Conservation (phyloP, 2,888 invertebrate species). For the Eurytoma adleriae region DNA sequence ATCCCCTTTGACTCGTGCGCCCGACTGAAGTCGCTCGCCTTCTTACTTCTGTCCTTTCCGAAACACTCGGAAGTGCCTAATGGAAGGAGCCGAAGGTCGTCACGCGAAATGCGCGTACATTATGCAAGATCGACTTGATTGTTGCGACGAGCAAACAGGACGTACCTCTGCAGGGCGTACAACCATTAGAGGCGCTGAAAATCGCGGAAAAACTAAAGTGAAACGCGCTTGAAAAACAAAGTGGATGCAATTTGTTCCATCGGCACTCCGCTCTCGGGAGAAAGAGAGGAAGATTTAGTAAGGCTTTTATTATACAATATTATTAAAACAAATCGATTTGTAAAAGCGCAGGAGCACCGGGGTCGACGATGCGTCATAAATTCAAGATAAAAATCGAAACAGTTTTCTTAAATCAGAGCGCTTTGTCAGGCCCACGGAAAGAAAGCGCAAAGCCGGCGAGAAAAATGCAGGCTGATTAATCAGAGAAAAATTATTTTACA, state of each 20-base stretch:
- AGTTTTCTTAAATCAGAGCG: background rate
- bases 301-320: too few species aligned
- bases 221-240: too few species aligned
- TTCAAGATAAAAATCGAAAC: background rate
- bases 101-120: slow-evolving; percentile 54
- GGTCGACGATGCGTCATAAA: background rate
- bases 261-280: too few species aligned
- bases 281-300: too few species aligned
- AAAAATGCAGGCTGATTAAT: slow-evolving; percentile 49
- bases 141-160: too few species aligned
- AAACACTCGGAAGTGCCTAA: slow-evolving; percentile 36
- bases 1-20: slow-evolving; percentile 29
- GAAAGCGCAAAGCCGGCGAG: background rate
- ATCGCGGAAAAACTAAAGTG: too few species aligned
- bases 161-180: too few species aligned
- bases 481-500: slow-evolving; percentile 37
- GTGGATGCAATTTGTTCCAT: too few species aligned
- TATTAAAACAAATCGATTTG: too few species aligned
- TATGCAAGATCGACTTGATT: slow-evolving; percentile 39
- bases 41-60: slow-evolving; percentile 12
- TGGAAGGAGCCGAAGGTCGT: slow-evolving; percentile 58
- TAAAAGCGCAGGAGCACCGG: too few species aligned
- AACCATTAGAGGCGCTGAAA: too few species aligned
- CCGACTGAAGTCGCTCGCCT: background rate
- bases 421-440: background rate